Percentiles rank a stretch among this genome's conserved stretches.
Conservation (phyloP, 1,140 invertebrate genomes). For the Drosophila neocordata region DNA sequence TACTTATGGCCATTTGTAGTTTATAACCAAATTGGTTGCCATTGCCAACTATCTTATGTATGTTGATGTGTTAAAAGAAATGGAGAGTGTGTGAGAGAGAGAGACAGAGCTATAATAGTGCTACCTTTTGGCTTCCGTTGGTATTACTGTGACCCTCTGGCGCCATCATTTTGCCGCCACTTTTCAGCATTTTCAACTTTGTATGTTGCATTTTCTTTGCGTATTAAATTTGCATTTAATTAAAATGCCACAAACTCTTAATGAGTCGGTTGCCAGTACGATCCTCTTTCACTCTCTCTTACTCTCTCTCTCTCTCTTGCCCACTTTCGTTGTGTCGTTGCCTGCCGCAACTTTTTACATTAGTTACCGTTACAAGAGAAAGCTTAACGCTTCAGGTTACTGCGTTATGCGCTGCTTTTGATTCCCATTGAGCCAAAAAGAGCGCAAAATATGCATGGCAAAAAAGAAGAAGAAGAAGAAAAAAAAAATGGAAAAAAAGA, state of each 20-base stretch:
- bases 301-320: neutral
- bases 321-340: slow-evolving; percentile 4
- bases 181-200: slow-evolving; percentile 31
- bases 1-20: neutral
- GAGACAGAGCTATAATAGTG: neutral
- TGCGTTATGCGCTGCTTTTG: slow-evolving; percentile 33
- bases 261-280: slow-evolving; percentile 41
- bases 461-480: slow-evolving; percentile 15
- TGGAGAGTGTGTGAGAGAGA: neutral
- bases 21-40: slow-evolving; percentile 2
- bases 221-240: slow-evolving; percentile 67
- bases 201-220: slow-evolving; percentile 54
- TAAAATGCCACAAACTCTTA: slow-evolving; percentile 65
- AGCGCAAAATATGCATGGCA: slow-evolving; percentile 52
- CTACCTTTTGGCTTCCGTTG: neutral
- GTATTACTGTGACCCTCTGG: slow-evolving; percentile 18
- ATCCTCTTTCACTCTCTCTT: neutral
- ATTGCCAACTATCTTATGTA: neutral
- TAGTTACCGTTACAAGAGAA: slow-evolving; percentile 55
- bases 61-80: neutral
- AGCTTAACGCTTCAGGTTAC: slow-evolving; percentile 52
- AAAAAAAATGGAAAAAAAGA: slow-evolving; percentile 14
- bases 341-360: slow-evolving; percentile 50
- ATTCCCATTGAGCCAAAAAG: slow-evolving; percentile 60
- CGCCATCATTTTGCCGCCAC: slow-evolving; percentile 32